A percentile compares a stretch with the other conserved stretches of the same genome.
These are phyloP conservation scores for Mythimna vitellina DNA, from an alignment of 2,888 invertebrate species.

Conservation along the genomic window DNA sequence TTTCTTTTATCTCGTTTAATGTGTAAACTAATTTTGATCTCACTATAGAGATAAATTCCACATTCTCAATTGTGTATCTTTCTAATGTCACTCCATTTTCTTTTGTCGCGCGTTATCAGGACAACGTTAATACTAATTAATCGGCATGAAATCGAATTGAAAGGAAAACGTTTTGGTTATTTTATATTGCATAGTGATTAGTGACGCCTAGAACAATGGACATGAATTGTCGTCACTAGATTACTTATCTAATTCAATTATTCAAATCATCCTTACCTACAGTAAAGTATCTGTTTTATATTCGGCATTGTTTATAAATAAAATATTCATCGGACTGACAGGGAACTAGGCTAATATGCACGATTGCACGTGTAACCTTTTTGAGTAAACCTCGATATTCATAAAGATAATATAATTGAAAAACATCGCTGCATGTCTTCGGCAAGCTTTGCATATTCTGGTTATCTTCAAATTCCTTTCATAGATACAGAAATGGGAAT, in stretches of 20 bases:
- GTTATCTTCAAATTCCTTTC: conserved; percentile 11
- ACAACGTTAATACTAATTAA: no score
- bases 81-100: background rate
- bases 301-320: background rate
- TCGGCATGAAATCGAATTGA: background rate
- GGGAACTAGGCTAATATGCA: background rate
- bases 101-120: background rate
- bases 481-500: conserved; percentile 92
- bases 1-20: background rate
- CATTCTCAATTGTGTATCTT: background rate
- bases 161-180: background rate
- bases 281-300: background rate
- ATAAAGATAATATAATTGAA: background rate
- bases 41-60: background rate
- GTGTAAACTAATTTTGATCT: background rate
- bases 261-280: conserved; percentile 26
- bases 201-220: conserved; percentile 23
- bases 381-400: background rate
- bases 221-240: conserved; percentile 21
- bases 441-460: background rate
- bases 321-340: background rate
- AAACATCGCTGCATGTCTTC: background rate
- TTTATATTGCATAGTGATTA: background rate
- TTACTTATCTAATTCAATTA: conserved; percentile 37
- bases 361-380: background rate